Base-by-base conservation (phyloP, 1,140 invertebrate species). In the Pseudomyrmex flavicornis region DNA sequence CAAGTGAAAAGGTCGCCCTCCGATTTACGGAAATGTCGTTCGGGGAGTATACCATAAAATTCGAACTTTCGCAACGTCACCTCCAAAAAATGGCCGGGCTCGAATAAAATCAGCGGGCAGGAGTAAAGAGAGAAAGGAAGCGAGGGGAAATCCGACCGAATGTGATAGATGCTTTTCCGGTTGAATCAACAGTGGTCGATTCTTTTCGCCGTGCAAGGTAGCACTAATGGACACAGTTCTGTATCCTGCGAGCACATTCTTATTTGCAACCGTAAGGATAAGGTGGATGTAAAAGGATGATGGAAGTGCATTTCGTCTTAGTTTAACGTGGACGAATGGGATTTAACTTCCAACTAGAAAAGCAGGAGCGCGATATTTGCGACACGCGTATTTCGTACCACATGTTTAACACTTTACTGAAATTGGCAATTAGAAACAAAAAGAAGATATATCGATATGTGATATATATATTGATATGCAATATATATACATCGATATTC, bases 341-440 rank as follows among this genome's bases (percentile, higher is more conserved):
- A 91, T 86, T 88, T 82, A 83, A 90, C 87, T 89, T 85, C 82
- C 82, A 87, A 69, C 62, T 54, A 68, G 80, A 9, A 2, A 72
- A 13, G 20, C 48, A 26, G 26, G 22, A 58, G 52, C 8, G 9
- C 8, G 52, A 20, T 58, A 26, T n/a, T 4, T 65, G 50, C 48
- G 50, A 46, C 26, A 79, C 22, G 46, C 48, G 13, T 69, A 13
- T 17, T 26, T 26, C 2, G 17, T 12, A 61, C 58, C 50, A 26
- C 58, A 10, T 12, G 4, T 26, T 22, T 22, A 22, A 22, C 20
- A 22, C 20, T 22, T 22, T 22, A 22, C 20, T 22, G 20, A 1
- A 22, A 22, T 22, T 1, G 20, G 20, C 20, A 22, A 22, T 22
- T 22, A 22, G 20, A 22, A 22, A 22, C 20, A 22, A 22, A 22